Evolutionary conservation across 2,888 invertebrate species (phyloP), one percentile per base, ranked within the genome.

Genomic region (Erebia ligea): DNA sequence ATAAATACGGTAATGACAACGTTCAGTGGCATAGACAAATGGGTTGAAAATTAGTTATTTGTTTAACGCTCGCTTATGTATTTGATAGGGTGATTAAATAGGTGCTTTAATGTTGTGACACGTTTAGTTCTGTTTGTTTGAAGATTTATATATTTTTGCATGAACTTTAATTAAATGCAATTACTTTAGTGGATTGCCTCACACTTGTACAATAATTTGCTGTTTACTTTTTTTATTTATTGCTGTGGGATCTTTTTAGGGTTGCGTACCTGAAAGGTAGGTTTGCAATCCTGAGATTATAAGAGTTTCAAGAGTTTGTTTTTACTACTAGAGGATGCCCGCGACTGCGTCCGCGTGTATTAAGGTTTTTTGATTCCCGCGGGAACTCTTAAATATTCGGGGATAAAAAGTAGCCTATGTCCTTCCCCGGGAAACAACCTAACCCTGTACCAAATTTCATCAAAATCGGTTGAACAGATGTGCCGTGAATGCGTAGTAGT

Each of bases 11-110:
- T 65, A 67, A 70, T 71, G 50, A 42, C 50, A 67, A 56, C 56
- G 68, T 70, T 70, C 69, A 67, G 21, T 70, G 76, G 75, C 73
- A 75, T 63, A 68, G 75, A 75, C 68, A 74, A 73, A 77, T 72
- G 71, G 70, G 62, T 72, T 59, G 73, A 76, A 73, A 74, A 69
- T 57, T 67, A 45, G 62, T 68, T 74, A 72, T 72, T 72, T 69
- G 65, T 69, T 64, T 67, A 71, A 62, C 68, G n/a, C 21, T n/a
- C 62, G 61, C 57, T 57, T 68, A 52, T 48, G 25, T 63, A 58
- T 63, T 68, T 21, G 40, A 52, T 68, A 68, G 17, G 19, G 17
- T 10, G 42, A 72, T 40, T 15, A 42, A 63, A 52, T 61, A 52
- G n/a, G 52, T 67, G 50, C 67, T 42, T 19, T 42, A 45, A 45